Evolutionary conservation across 2,113 vertebrate genomes (phyloP), one percentile per base, ranked within the genome.

Genomic region (Petaurus breviceps): DNA sequence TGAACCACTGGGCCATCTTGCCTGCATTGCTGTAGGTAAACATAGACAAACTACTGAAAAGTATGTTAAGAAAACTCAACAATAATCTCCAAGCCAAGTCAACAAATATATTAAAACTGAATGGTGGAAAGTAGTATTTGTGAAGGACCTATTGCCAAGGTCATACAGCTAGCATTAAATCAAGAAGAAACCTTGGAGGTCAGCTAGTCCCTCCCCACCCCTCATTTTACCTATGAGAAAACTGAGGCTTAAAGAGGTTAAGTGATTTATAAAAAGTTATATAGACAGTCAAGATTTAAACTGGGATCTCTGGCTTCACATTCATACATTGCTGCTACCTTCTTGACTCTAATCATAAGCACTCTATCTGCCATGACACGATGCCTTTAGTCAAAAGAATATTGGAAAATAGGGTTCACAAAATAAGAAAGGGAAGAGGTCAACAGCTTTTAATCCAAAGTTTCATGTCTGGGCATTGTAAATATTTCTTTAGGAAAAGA

Each of bases 251-350:
- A 95, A 0, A 90, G 90, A 92, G 11, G 49, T 50, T 43, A 93
- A 51, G 22, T 89, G 51, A 51, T 89, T 55, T 95, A 55, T 28
- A 6, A 90, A 77, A n/a, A 22, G 49, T 93, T 19, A 90, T 50
- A 89, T 19, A 77, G 37, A 10, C 94, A 46, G 77, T 51, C 37
- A 95, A 24, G 12, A 92, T 89, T 92, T 90, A 53, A 92, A 94
- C 24, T 91, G 91, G 50, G 37, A 84, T 22, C 90, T 26, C 94
- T 94, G 31, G 57, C 46, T 91, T n/a, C 47, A 90, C 43, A 96
- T 24, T 10, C 19, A 43, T 23, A 84, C 7, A 23, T 2, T 84
- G 19, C 16, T 43, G 7, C 14, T n/a, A 19, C 68, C 68, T 77
- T 77, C 68, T 84, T 84, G 68, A 43, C 19, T 84, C n/a, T 43